A percentile compares a stretch with the other conserved stretches of the same genome.
Evolutionary conservation across 1,140 invertebrate species (phyloP).

Genomic region (Notospermus geniculatus): DNA sequence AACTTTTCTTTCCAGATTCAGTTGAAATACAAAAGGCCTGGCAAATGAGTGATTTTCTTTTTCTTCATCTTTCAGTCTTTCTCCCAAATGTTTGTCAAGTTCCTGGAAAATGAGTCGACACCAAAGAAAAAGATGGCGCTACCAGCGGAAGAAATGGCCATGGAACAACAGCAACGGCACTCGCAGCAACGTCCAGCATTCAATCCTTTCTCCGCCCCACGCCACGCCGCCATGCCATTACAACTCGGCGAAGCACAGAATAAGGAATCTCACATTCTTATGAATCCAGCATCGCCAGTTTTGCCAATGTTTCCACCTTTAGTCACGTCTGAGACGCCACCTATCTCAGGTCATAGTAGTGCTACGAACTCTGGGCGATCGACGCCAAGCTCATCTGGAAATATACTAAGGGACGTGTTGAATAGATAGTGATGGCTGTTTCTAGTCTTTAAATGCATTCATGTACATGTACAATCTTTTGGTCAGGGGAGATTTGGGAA

Average conservation of each 20-base stretch:
- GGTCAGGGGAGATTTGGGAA: too few relatives aligned
- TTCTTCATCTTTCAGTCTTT: conserved; percentile 61
- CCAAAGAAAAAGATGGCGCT: conserved; percentile 65
- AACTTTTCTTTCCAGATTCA: too few relatives aligned
- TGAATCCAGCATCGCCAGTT: conserved; percentile 24
- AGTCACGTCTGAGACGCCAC: too few relatives aligned
- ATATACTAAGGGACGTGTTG: too few relatives aligned
- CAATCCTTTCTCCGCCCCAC: conserved; percentile 50
- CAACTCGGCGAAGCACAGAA: conserved; percentile 9
- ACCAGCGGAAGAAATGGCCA: conserved; percentile 60
- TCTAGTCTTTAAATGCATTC: too few relatives aligned
- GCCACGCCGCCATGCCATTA: conserved; percentile 40
- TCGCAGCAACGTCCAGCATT: conserved; percentile 30
- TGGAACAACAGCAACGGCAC: conserved; percentile 39
- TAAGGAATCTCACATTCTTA: conserved; percentile 15
- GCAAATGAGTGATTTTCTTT: too few relatives aligned
- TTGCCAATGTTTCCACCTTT: conserved; percentile 20
- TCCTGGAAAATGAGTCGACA: conserved; percentile 81
- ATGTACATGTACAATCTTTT: too few relatives aligned
- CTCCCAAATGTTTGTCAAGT: conserved; percentile 84
- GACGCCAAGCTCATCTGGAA: too few relatives aligned
- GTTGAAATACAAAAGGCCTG: too few relatives aligned
- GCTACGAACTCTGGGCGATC: too few relatives aligned
- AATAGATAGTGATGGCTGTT: too few relatives aligned
- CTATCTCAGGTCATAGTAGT: too few relatives aligned